These are phyloP conservation scores for Notarius lentiginosus DNA, from an alignment of 2,113 vertebrate genomes.

Conservation along the genomic window DNA sequence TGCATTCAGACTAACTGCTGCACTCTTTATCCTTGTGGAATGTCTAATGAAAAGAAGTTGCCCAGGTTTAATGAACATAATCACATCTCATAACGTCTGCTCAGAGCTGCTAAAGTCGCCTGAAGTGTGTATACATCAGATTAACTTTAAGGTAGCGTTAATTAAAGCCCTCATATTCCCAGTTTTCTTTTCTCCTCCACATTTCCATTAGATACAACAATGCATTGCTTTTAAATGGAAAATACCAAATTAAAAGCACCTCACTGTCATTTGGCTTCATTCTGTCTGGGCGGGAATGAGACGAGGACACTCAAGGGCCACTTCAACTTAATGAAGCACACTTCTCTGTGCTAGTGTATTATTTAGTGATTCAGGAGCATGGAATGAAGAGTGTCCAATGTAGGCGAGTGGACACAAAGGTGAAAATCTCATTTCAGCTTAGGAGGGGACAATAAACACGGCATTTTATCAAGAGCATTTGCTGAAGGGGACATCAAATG, in stretches of 20 bases:
- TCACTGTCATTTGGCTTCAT: slow-evolving; percentile 29
- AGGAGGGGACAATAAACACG: background rate
- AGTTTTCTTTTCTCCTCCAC: slow-evolving; percentile 45
- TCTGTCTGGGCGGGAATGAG: slow-evolving; percentile 49
- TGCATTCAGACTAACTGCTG: background rate
- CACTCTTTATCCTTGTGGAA: background rate
- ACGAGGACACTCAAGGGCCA: slow-evolving; percentile 64
- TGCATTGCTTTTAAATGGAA: slow-evolving; percentile 5
- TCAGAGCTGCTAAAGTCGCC: background rate
- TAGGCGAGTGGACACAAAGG: slow-evolving; percentile 18
- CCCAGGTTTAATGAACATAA: background rate
- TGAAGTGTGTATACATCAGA: slow-evolving; percentile 27
- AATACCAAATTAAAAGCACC: background rate
- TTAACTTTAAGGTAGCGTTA: slow-evolving; percentile 41
- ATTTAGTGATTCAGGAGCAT: slow-evolving; percentile 59
- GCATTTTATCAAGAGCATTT: background rate
- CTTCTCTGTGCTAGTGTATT: slow-evolving; percentile 70
- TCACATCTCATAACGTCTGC: background rate
- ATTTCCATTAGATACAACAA: slow-evolving; percentile 16
- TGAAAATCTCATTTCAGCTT: slow-evolving; percentile 1
- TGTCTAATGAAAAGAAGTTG: background rate
- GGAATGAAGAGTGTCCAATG: slow-evolving; percentile 50
- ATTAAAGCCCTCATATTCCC: slow-evolving; percentile 53
- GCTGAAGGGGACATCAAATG: no score
- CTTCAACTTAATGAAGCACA: slow-evolving; percentile 77